Conservation (phyloP, 2,888 invertebrate species). For the Orthosia gothica region DNA sequence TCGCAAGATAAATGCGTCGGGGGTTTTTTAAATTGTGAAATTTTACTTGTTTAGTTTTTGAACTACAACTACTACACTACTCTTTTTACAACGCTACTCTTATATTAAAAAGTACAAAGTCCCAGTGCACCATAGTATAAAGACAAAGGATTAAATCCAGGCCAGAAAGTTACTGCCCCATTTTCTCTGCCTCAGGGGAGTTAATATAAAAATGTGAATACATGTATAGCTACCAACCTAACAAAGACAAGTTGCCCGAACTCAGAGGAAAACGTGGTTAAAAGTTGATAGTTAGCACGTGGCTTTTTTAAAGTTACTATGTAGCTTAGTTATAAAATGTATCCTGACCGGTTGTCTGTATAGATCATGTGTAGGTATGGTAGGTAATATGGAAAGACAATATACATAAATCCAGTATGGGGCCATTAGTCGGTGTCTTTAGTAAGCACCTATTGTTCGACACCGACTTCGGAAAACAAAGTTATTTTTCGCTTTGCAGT, state of each 20-base stretch:
- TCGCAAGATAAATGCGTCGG: too few relatives aligned
- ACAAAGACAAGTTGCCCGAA: constrained; percentile 25
- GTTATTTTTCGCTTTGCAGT: too few relatives aligned
- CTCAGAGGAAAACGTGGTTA: constrained; percentile 4
- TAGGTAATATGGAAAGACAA: constrained; percentile 4
- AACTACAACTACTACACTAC: too few relatives aligned
- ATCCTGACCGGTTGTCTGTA: too few relatives aligned
- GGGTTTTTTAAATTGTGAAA: too few relatives aligned
- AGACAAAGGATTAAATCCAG: constrained; percentile 50
- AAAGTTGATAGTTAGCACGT: constrained; percentile 41
- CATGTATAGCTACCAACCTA: constrained; percentile 7
- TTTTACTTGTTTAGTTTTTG: too few relatives aligned
- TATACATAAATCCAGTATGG: background rate
- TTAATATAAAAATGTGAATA: constrained; percentile 31
- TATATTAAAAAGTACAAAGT: background rate
- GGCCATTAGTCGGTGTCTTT: too few relatives aligned
- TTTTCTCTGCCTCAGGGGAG: constrained; percentile 32
- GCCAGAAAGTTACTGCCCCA: constrained; percentile 36
- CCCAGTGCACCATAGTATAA: background rate
- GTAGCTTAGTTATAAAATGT: background rate
- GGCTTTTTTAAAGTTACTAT: background rate
- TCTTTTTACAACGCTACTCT: too few relatives aligned
- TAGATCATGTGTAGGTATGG: too few relatives aligned
- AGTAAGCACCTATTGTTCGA: too few relatives aligned
- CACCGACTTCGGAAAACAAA: too few relatives aligned